Evolutionary conservation across 1,140 invertebrate species (phyloP), one percentile per base, ranked within the genome.

Genomic region (Zaprionus nigranus): DNA sequence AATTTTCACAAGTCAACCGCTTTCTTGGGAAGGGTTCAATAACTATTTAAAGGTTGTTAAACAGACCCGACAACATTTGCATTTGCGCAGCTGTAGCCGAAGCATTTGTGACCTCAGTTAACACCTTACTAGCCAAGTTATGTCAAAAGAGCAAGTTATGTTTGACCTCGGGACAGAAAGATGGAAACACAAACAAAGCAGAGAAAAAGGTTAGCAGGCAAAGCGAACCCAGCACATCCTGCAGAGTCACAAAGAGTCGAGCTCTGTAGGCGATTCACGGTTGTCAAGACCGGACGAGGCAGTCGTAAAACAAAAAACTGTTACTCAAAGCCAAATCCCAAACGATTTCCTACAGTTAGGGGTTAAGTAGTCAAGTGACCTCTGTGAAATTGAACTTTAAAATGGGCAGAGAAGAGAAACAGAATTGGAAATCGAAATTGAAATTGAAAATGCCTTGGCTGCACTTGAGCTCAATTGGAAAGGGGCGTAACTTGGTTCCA

Each of bases 381-480:
- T 59, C 73, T 65, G 68, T 17, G 80, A 80, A 84, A 83, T 58
- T 68, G 56, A 72, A 75, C 73, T 87, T 83, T 75, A 74, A 80
- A 70, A 73, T 77, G 40, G 36, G 17, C 17, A 60, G 36, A 17
- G 58, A 36, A 5, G 15, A 22, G 46, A 13, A 51, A 24, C 20
- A 24, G 46, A 51, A 24, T 9, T 3, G 9, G 36, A 20, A 15
- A 57, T 61, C 22, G 36, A 24, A 79, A 72, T 54, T 7, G 46
- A 68, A 69, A 69, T 75, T 61, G 61, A 75, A 74, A 80, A 59
- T 57, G 78, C 77, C 77, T 88, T 83, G 78, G 77, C 71, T 81
- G 79, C 78, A 85, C 85, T 88, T 90, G 81, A 90, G 78, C 78
- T 90, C 84, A 88, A 88, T 90, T 90, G 75, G 81, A 84, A 38